Conservation (phyloP, 2,888 invertebrate species). For the Andricus quercusramuli region DNA sequence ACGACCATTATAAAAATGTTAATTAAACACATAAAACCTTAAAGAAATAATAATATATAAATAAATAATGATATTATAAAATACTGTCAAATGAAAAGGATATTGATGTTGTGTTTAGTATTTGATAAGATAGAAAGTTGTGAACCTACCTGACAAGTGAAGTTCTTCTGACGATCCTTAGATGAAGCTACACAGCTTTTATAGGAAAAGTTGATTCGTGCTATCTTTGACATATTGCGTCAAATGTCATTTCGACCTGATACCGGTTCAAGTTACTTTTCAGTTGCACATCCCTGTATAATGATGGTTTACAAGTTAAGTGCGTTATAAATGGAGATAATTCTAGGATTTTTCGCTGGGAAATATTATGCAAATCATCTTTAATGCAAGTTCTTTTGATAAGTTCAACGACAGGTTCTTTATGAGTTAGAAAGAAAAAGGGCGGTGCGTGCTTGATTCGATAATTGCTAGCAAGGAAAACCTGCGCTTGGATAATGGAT, state of each 20-base stretch:
- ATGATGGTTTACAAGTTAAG: not conserved
- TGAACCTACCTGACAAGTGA: constrained; percentile 40
- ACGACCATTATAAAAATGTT: not conserved
- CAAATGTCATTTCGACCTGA: constrained; percentile 66
- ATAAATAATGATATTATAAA: not conserved
- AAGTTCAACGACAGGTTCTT: constrained; percentile 19
- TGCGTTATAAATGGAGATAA: constrained; percentile 2
- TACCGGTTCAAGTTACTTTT: constrained; percentile 63
- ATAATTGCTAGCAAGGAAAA: not conserved
- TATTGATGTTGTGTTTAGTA: not conserved
- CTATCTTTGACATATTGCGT: constrained; percentile 60
- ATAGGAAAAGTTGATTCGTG: constrained; percentile 60
- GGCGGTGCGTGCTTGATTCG: not conserved
- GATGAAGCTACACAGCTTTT: constrained; percentile 59
- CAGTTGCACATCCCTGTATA: constrained; percentile 11
- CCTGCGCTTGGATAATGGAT: not conserved
- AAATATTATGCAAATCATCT: constrained; percentile 34
- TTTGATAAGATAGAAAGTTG: not conserved
- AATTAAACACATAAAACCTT: not conserved
- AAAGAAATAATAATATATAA: not conserved
- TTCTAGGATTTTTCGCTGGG: not conserved
- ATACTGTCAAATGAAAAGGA: not conserved
- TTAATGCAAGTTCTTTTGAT: constrained; percentile 19
- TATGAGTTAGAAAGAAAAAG: not conserved
- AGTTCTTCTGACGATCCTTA: constrained; percentile 58